phyloP scores from a whole-genome alignment of 1,140 invertebrate genomes.

The Coelopa frigida region DNA sequence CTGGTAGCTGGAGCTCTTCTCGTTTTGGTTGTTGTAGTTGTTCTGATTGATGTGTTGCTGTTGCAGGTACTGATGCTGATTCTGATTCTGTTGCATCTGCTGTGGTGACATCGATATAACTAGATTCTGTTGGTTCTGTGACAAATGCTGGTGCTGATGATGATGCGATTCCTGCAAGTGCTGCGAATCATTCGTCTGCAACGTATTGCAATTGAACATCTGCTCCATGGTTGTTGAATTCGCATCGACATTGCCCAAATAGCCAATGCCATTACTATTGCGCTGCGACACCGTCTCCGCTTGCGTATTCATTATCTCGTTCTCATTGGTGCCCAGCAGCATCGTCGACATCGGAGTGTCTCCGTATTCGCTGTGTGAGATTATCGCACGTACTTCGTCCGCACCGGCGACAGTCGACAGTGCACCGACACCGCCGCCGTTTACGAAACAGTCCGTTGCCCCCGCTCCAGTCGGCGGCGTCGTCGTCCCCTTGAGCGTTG shows the following conservation, averaged over 20 bases:
- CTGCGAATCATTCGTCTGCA: constrained; percentile 2
- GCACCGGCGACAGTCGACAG: too few relatives aligned
- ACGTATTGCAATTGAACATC: too few relatives aligned
- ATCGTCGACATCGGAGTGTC: constrained; percentile 6
- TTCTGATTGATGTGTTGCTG: constrained; percentile 2
- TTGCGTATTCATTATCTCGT: constrained; percentile 5
- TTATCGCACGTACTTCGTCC: constrained; percentile 3
- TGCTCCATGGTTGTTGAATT: constrained; percentile 9
- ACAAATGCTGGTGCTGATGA: constrained; percentile 10
- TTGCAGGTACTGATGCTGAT: constrained; percentile 13
- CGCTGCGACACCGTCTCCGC: constrained; percentile 3
- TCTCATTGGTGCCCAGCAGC: constrained; percentile 8
- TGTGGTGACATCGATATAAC: constrained; percentile 4
- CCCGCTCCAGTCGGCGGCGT: neutral
- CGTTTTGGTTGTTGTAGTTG: constrained; percentile 17
- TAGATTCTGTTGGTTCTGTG: constrained; percentile 1
- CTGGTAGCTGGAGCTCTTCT: constrained; percentile 36
- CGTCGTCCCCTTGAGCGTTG: constrained; percentile 8
- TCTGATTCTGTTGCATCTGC: constrained; percentile 15
- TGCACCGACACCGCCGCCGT: too few relatives aligned
- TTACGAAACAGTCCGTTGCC: too few relatives aligned
- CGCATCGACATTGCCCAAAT: constrained; percentile 1
- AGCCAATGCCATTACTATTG: neutral
- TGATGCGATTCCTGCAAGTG: constrained; percentile 7
- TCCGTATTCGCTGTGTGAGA: neutral